phyloP scores from a whole-genome alignment of 2,888 invertebrate genomes.

The Epinotia ramella region DNA sequence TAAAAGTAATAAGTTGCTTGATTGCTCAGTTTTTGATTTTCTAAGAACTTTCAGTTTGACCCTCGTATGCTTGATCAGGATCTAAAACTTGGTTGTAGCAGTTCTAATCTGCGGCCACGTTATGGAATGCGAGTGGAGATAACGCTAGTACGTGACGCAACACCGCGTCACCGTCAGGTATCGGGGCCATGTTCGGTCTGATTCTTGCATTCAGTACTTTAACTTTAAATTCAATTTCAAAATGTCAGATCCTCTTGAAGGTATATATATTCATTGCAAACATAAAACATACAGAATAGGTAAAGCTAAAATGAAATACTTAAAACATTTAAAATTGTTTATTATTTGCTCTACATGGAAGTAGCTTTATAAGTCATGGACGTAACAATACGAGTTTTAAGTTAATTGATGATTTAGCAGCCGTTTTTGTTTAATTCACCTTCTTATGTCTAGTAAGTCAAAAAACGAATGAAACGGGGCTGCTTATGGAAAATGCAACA shows the following conservation, averaged over 20 bases:
- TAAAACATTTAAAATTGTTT: too few species aligned
- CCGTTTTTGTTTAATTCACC: neutral
- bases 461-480: too few species aligned
- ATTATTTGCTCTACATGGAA: neutral
- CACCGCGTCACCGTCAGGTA: slow-evolving; percentile 45
- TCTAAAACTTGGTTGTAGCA: neutral
- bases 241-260: too few species aligned
- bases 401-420: neutral
- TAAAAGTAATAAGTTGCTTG: too few species aligned
- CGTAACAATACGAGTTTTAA: neutral
- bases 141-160: slow-evolving; percentile 57
- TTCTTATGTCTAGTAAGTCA: neutral
- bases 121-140: slow-evolving; percentile 32
- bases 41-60: too few species aligned
- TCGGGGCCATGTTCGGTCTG: slow-evolving; percentile 36
- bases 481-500: neutral
- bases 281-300: too few species aligned
- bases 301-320: too few species aligned
- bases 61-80: neutral
- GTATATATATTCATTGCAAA: too few species aligned
- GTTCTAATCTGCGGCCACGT: slow-evolving; percentile 6
- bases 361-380: neutral
- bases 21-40: too few species aligned
- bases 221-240: neutral
- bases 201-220: slow-evolving; percentile 26